These are phyloP conservation scores for Apis laboriosa DNA, from an alignment of 1,140 invertebrate species.

Conservation along the genomic window DNA sequence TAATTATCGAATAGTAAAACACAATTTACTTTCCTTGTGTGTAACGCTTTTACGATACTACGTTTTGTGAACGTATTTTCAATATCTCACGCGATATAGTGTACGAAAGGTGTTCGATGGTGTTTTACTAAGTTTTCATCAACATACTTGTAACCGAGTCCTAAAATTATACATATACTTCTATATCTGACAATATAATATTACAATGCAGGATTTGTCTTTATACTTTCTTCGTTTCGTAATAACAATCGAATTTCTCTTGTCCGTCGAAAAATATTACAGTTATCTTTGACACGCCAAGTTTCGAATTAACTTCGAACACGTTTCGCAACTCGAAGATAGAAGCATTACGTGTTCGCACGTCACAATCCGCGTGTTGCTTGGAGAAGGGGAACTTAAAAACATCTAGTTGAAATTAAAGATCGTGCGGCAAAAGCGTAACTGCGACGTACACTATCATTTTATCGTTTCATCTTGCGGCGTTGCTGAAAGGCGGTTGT, in stretches of 20 bases:
- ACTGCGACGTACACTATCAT: conserved; percentile 34
- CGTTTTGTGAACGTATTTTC: conserved; percentile 42
- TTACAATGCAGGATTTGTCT: conserved; percentile 18
- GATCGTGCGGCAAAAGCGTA: conserved; percentile 26
- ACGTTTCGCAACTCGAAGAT: conserved; percentile 30
- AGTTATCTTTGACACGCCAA: neutral
- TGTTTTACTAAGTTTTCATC: neutral
- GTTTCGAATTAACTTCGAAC: conserved; percentile 24
- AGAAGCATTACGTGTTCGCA: conserved; percentile 29
- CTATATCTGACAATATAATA: conserved; percentile 3
- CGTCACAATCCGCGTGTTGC: conserved; percentile 41
- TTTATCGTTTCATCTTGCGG: conserved; percentile 7
- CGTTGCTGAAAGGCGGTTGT: conserved; percentile 33
- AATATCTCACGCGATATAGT: conserved; percentile 16
- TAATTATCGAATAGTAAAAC: conserved; percentile 59
- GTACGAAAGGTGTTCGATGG: conserved; percentile 49
- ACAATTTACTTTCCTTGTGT: conserved; percentile 64
- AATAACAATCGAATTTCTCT: neutral
- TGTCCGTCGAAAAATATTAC: conserved; percentile 21
- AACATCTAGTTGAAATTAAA: conserved; percentile 1
- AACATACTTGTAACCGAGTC: neutral
- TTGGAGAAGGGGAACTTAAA: neutral
- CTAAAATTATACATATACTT: conserved; percentile 22
- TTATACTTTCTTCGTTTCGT: conserved; percentile 32
- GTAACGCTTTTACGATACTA: conserved; percentile 39